Evolutionary conservation across 1,140 invertebrate species (phyloP).

Genomic region (Heliconius nattereri): DNA sequence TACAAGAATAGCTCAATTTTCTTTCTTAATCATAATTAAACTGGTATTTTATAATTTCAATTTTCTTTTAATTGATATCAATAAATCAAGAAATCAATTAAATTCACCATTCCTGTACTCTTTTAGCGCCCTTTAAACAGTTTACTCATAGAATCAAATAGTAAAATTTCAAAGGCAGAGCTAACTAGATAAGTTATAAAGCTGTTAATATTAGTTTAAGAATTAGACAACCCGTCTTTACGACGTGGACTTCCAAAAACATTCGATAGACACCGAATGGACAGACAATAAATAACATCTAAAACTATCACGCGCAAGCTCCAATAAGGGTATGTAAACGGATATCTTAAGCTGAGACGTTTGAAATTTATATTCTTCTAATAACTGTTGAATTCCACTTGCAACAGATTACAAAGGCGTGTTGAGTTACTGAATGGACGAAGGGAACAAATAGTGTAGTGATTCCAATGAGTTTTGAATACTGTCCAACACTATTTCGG

Average conservation of each 20-base stretch:
- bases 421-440: constrained; percentile 77
- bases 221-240: constrained; percentile 41
- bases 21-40: background rate
- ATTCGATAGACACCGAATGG: constrained; percentile 39
- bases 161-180: background rate
- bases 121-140: background rate
- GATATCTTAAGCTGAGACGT: constrained; percentile 42
- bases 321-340: constrained; percentile 46
- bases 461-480: constrained; percentile 79
- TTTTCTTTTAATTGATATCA: background rate
- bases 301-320: constrained; percentile 45
- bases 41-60: background rate
- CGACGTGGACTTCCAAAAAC: constrained; percentile 46
- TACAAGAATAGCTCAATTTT: background rate
- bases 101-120: background rate
- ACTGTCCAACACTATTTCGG: constrained; percentile 77
- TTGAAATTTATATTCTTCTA: constrained; percentile 56
- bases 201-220: constrained; percentile 39
- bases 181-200: constrained; percentile 33
- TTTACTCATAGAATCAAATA: background rate
- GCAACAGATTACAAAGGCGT: constrained; percentile 64
- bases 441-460: constrained; percentile 74
- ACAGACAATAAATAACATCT: constrained; percentile 49
- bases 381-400: constrained; percentile 49
- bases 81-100: background rate